Conservation (phyloP, 1,140 invertebrate species). For the Polypedilum pembai region DNA sequence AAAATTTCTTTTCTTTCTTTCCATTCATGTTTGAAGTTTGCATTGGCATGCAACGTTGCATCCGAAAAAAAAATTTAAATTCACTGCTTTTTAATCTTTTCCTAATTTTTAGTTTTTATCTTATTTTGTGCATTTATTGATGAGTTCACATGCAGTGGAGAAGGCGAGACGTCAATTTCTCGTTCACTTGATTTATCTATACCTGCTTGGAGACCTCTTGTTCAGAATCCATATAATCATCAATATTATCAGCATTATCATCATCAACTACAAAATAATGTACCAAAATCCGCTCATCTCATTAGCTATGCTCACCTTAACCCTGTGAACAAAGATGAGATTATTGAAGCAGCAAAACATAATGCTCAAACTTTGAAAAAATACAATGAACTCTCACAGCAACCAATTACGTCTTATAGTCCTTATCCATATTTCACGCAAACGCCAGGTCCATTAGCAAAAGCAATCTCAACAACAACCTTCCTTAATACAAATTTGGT, state of each 20-base stretch:
- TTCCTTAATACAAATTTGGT: neutral
- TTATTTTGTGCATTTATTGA: neutral
- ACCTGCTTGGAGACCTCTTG: neutral
- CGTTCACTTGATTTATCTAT: neutral
- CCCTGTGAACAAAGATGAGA: neutral
- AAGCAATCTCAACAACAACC: neutral
- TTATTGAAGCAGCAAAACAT: neutral
- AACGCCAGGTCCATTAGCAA: neutral
- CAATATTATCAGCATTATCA: conserved; percentile 13
- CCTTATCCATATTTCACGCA: neutral
- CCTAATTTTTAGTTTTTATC: neutral
- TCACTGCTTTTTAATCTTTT: neutral
- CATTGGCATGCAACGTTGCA: neutral
- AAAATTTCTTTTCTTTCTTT: conserved; percentile 8
- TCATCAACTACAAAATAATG: neutral
- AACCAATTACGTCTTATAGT: conserved; percentile 15
- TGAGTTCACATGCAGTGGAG: neutral
- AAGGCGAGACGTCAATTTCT: neutral
- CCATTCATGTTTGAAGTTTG: neutral
- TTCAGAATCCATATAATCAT: conserved; percentile 5
- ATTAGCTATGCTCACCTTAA: neutral
- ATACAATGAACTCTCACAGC: neutral
- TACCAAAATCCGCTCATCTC: neutral
- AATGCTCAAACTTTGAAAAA: conserved; percentile 8
- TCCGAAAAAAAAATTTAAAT: neutral